These are phyloP conservation scores for Penaeus japonicus DNA, from an alignment of 1,140 invertebrate species.

Conservation along the genomic window DNA sequence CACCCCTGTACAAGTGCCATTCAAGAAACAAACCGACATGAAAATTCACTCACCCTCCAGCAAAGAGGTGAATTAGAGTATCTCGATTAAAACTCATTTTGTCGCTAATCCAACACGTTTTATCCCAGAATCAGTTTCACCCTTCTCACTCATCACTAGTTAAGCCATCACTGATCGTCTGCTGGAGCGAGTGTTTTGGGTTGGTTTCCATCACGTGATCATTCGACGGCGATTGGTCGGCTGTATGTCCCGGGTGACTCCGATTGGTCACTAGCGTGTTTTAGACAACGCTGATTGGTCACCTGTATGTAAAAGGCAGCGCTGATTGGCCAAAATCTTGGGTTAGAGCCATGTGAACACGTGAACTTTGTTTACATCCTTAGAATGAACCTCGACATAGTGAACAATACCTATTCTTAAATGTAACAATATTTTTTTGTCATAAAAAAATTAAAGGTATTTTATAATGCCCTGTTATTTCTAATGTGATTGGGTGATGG, in stretches of 20 bases:
- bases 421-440: no score
- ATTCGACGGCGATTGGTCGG: not conserved
- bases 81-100: slow-evolving; percentile 66
- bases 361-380: not conserved
- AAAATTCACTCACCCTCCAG: slow-evolving; percentile 77
- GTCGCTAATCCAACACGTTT: not conserved
- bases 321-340: not conserved
- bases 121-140: no score
- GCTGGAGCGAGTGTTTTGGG: not conserved
- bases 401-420: not conserved
- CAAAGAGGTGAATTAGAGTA: slow-evolving; percentile 83
- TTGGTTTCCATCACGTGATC: slow-evolving; percentile 7
- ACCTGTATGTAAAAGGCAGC: not conserved
- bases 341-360: not conserved
- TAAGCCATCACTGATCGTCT: not conserved
- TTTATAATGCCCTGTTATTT: no score
- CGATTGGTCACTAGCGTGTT: no score
- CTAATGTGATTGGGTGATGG: no score
- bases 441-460: no score
- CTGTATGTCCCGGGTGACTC: not conserved
- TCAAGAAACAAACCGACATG: not conserved
- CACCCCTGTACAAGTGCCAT: no score
- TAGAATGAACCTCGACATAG: not conserved
- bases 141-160: not conserved
- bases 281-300: no score